Base-by-base conservation (phyloP, 2,888 invertebrate species). In the Ganaspis brasiliensis region DNA sequence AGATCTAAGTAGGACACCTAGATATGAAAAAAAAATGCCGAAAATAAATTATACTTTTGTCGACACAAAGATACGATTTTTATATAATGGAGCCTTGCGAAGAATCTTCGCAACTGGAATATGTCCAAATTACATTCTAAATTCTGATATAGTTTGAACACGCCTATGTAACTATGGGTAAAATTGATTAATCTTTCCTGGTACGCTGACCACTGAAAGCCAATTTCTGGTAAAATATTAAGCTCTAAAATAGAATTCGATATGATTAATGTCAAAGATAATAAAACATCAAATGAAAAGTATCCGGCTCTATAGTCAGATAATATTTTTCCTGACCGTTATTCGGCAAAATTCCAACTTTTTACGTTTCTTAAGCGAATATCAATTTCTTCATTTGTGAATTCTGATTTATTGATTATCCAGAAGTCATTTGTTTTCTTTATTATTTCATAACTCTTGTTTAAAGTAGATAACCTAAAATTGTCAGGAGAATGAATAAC, bases 141-240 rank as follows among this genome's bases (percentile, higher is more conserved):
- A 10, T 14, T 19, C 24, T 67, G 45, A 67, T 21, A 37, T 14
- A 40, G 37, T 40, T 40, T 14, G 5, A 37, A 63, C 19, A 63
- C 14, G 37, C 10, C 10, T 35, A 5, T 61, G 21, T 4, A 21
- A 61, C 61, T 35, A 24, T 37, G 12, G 12, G 49, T 49, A 49
- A 52, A 52, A 52, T 52, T 52, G 52, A 52, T 52, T 52, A 52
- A 52, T 52, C 52, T 19, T 52, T 40, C 21, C 21, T 63, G n/a
- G 37, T 63, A 45, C 9, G 14, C 21, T 67, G n/a, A 67, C 63
- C 40, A 45, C 45, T 40, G 35, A 8, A 63, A 63, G 16, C 37
- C 21, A 63, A 63, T 63, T 63, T 40, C 21, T 24, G 8, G 21
- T 24, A 21, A 40, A 63, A 45, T 40, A 67, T 67, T n/a, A 67